phyloP scores from a whole-genome alignment of 2,888 invertebrate species.

The Germaria angustata region DNA sequence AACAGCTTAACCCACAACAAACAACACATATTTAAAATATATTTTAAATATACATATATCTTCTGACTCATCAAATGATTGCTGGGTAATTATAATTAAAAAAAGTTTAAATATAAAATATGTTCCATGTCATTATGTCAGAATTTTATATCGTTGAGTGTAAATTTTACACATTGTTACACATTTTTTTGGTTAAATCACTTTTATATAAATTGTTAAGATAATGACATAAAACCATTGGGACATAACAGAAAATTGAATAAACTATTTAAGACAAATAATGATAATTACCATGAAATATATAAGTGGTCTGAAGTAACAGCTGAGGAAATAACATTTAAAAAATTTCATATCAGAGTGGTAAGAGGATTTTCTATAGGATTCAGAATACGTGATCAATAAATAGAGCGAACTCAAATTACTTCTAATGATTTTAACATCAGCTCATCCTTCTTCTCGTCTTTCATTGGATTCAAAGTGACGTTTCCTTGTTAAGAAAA shows the following conservation, averaged over 20 bases:
- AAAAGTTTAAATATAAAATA: conserved; percentile 11
- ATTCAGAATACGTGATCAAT: too few relatives aligned
- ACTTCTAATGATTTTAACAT: too few relatives aligned
- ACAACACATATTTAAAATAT: too few relatives aligned
- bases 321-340: background rate
- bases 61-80: background rate
- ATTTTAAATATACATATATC: too few relatives aligned
- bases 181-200: conserved; percentile 24
- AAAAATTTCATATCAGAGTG: background rate
- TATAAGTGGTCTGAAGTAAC: background rate
- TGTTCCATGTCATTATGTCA: conserved; percentile 39
- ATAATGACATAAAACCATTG: conserved; percentile 12
- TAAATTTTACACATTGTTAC: conserved; percentile 48
- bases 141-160: conserved; percentile 25
- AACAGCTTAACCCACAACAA: too few relatives aligned
- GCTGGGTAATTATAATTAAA: background rate
- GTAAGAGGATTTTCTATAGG: too few relatives aligned
- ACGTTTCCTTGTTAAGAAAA: too few relatives aligned
- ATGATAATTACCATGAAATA: background rate
- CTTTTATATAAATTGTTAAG: background rate
- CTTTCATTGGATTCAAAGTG: too few relatives aligned
- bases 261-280: background rate
- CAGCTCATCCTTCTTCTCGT: too few relatives aligned
- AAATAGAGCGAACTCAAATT: too few relatives aligned
- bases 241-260: background rate